Base-by-base conservation (phyloP, 1,140 invertebrate species). In the Amyelois transitella region DNA sequence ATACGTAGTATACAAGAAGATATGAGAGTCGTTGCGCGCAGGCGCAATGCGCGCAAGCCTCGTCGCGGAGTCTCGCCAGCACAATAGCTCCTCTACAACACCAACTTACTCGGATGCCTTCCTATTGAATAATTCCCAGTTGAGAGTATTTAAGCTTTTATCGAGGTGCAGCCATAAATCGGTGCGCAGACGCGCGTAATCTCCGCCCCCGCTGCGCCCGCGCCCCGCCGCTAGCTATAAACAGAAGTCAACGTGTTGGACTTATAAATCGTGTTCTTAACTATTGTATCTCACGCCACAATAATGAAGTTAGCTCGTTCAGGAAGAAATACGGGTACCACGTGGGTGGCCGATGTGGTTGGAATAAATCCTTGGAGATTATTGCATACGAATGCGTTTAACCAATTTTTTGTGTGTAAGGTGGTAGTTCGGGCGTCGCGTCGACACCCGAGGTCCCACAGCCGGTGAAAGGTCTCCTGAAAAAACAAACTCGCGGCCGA, bases 291-390 rank as follows among this genome's bases (percentile, higher is more conserved):
- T 83, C 80, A 79, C 70, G 77, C 80, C 82, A 88, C 85, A 88
- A 88, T 88, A 88, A 88, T 88, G 85, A 88, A 88, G 82, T 88
- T 86, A 79, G 85, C 81, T 88, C 82, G 77, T 86, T 84, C 75
- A 72, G 72, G 81, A 78, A 84, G 84, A 87, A 83, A 76, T 88
- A 88, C 80, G 70, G 69, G 67, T 52, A 71, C 81, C 77, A 81
- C 77, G 82, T 88, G 84, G 84, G 84, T 86, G 84, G 84, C 66
- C 84, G 67, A 74, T 62, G 69, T 69, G 72, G 67, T 71, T 54
- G 63, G 66, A 73, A 70, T 77, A 79, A 85, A 78, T 80, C 81
- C 72, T 69, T 62, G 76, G 73, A 77, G 72, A 82, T 81, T 83
- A 77, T 74, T 75, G 66, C 72, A 57, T 81, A 77, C 64, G 70